Evolutionary conservation across 2,888 invertebrate species (phyloP).

Genomic region (Synergus gifuensis): DNA sequence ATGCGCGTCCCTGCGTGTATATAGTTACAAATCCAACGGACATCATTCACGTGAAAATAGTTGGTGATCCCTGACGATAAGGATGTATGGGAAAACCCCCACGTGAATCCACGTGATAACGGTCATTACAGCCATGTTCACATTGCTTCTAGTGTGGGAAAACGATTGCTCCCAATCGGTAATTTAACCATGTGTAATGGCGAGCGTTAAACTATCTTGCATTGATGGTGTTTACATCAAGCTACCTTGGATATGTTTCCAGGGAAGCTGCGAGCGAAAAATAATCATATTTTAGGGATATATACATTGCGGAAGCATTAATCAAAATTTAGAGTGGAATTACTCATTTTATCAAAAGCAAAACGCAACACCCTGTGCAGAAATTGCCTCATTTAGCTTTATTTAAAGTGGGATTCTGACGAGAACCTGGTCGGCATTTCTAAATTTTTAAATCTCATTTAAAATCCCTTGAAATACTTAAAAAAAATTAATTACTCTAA

Average conservation of each 20-base stretch:
- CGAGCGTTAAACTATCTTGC: not conserved
- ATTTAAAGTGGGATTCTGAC: too few relatives aligned
- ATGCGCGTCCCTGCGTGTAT: slow-evolving; percentile 11
- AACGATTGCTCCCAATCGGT: slow-evolving; percentile 44
- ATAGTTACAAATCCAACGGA: slow-evolving; percentile 41
- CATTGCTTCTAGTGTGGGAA: slow-evolving; percentile 40
- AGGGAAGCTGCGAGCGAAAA: not conserved
- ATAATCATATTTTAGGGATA: not conserved
- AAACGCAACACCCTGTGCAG: too few relatives aligned
- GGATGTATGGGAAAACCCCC: slow-evolving; percentile 61
- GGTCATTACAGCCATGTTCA: slow-evolving; percentile 49
- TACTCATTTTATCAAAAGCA: too few relatives aligned
- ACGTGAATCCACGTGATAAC: slow-evolving; percentile 60
- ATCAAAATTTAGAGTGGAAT: too few relatives aligned
- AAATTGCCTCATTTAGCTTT: too few relatives aligned
- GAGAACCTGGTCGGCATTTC: too few relatives aligned
- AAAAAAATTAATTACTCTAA: too few relatives aligned
- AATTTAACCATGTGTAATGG: not conserved
- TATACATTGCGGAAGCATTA: not conserved
- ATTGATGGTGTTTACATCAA: not conserved
- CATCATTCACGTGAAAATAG: slow-evolving; percentile 51
- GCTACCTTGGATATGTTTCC: not conserved
- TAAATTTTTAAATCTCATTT: too few relatives aligned
- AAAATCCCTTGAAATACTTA: too few relatives aligned
- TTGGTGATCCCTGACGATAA: slow-evolving; percentile 52